These are phyloP conservation scores for Orchestes rusci DNA, from an alignment of 2,888 invertebrate genomes.

Conservation along the genomic window DNA sequence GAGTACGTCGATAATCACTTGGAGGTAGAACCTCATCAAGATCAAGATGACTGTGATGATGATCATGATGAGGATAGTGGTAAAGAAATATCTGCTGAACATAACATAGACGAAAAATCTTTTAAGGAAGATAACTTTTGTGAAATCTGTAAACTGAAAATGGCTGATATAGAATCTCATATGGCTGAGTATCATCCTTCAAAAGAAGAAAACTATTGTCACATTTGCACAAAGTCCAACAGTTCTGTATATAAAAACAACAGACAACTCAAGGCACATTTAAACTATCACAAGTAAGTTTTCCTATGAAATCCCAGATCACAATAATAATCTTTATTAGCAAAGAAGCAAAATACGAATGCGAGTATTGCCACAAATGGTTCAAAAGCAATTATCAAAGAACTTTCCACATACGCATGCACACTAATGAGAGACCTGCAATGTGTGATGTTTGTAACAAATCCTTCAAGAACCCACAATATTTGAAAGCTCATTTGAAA, in stretches of 20 bases:
- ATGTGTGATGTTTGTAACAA: conserved; percentile 32
- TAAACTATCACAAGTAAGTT: conserved; percentile 30
- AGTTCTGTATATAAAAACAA: conserved; percentile 17
- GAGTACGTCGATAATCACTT: too few relatives aligned
- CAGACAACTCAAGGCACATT: conserved; percentile 29
- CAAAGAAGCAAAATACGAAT: conserved; percentile 28
- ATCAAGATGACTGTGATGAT: too few relatives aligned
- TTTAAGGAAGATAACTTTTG: not conserved
- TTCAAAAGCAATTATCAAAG: conserved; percentile 33
- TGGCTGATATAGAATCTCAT: conserved; percentile 21
- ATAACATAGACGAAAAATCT: too few relatives aligned
- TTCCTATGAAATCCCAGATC: too few relatives aligned
- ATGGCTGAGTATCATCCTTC: conserved; percentile 26
- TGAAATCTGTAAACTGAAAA: not conserved
- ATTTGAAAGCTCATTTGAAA: conserved; percentile 34
- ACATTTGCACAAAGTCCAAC: conserved; percentile 24
- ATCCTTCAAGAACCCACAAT: conserved; percentile 35
- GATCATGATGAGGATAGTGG: too few relatives aligned
- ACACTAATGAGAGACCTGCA: conserved; percentile 36
- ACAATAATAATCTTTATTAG: too few relatives aligned
- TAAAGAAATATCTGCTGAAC: too few relatives aligned
- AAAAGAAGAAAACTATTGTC: conserved; percentile 27
- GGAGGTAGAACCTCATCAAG: too few relatives aligned
- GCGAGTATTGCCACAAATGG: conserved; percentile 33
- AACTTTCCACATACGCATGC: conserved; percentile 33